phyloP scores from a whole-genome alignment of 2,888 invertebrate species.

The Venustoraphidia nigricollis region DNA sequence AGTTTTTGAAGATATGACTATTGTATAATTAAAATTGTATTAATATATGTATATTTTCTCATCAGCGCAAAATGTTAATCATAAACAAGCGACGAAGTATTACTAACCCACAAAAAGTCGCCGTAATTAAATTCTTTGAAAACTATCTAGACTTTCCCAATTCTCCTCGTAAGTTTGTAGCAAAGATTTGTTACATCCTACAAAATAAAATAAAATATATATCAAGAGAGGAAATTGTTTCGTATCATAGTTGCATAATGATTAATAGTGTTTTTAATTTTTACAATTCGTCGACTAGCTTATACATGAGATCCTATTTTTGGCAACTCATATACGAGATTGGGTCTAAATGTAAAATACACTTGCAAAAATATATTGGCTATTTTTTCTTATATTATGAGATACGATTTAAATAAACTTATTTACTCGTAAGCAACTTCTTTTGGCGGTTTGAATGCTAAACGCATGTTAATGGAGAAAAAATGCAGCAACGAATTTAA shows the following conservation, averaged over 20 bases:
- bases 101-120: constrained; percentile 52
- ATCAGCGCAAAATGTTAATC: constrained; percentile 15
- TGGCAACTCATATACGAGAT: no score
- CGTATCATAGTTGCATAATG: neutral
- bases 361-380: no score
- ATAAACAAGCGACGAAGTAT: constrained; percentile 45
- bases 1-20: no score
- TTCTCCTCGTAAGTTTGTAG: constrained; percentile 31
- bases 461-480: no score
- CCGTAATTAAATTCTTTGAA: constrained; percentile 52
- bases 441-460: no score
- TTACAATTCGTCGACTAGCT: no score
- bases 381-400: no score
- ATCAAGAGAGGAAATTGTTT: neutral
- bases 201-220: constrained; percentile 13
- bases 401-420: no score
- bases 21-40: neutral
- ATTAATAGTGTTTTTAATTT: neutral
- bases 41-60: neutral
- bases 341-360: no score
- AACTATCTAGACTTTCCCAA: constrained; percentile 43
- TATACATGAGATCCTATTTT: no score
- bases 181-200: constrained; percentile 43
- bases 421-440: no score
- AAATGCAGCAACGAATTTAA: no score